Conservation (phyloP, 2,888 invertebrate genomes). For the Oligia strigilis region DNA sequence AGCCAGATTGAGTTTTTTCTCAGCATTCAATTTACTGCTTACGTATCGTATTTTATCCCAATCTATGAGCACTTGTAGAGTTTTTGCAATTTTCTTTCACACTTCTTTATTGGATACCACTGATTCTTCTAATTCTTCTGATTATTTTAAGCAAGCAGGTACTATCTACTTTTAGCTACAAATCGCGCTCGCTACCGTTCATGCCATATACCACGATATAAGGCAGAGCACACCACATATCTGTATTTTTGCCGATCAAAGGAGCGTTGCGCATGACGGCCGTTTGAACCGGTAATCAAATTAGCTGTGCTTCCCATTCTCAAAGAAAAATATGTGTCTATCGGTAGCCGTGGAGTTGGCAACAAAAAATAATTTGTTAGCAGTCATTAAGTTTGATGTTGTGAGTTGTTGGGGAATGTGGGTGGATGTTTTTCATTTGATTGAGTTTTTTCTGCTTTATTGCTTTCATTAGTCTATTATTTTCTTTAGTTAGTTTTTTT, state of each 20-base stretch:
- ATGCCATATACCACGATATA: constrained; percentile 62
- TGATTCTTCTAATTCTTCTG: no score
- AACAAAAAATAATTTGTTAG: constrained; percentile 60
- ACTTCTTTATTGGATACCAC: background rate
- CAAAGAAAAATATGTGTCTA: constrained; percentile 90
- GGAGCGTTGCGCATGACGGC: constrained; percentile 87
- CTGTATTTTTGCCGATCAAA: constrained; percentile 90
- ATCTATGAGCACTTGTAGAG: background rate
- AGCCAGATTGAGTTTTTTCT: background rate
- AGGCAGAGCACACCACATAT: constrained; percentile 85
- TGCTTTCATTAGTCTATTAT: background rate
- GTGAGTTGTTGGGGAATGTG: constrained; percentile 11
- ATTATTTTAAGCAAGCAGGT: no score
- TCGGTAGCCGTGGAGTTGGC: constrained; percentile 72
- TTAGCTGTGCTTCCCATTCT: constrained; percentile 89
- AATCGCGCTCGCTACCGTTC: constrained; percentile 57
- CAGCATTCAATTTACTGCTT: background rate
- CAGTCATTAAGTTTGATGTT: constrained; percentile 49
- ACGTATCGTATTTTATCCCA: background rate
- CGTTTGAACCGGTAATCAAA: constrained; percentile 90
- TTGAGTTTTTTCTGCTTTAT: background rate
- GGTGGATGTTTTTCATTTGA: constrained; percentile 5
- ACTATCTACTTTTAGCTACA: background rate
- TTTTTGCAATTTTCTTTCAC: background rate
- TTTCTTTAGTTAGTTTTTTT: background rate